A percentile compares a stretch with the other conserved stretches of the same genome.
Evolutionary conservation across 2,113 vertebrate genomes (phyloP).

Genomic region (Cavia aperea): DNA sequence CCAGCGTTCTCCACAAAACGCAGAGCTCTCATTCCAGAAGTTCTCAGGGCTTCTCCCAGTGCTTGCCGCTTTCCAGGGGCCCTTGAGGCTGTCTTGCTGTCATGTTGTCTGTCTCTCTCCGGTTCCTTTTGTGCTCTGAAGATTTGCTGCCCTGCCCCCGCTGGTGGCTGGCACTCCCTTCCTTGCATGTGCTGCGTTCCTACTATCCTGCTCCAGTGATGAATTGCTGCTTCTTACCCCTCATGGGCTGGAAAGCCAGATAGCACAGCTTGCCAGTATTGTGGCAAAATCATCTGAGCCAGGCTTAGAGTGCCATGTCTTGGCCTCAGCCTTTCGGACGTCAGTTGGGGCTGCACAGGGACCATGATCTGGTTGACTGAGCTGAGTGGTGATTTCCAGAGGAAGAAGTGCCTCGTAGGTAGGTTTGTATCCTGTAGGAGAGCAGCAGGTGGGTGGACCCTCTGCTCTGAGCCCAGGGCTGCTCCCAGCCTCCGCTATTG

Average conservation of each 20-base stretch:
- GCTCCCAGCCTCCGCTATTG: neutral
- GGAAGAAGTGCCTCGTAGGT: neutral
- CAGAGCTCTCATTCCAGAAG: neutral
- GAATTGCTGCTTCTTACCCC: neutral
- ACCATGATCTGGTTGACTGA: neutral
- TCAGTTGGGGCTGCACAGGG: neutral
- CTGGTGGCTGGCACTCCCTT: neutral
- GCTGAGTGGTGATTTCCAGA: neutral
- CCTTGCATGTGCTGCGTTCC: neutral
- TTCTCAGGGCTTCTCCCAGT: neutral
- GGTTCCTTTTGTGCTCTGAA: neutral
- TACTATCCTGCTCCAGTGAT: neutral
- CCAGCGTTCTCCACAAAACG: neutral
- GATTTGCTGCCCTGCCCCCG: neutral
- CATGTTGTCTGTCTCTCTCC: neutral
- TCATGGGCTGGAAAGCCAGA: neutral
- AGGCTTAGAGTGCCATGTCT: neutral
- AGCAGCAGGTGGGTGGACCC: neutral
- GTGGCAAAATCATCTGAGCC: neutral
- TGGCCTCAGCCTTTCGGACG: neutral
- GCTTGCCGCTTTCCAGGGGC: neutral
- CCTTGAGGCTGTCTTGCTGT: too few species aligned
- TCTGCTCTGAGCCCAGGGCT: neutral
- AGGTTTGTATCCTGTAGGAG: neutral
- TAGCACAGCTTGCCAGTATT: neutral